Percentiles rank a stretch among this genome's conserved stretches.
Conservation (phyloP, 2,113 vertebrate species). For the Cottus gobio region DNA sequence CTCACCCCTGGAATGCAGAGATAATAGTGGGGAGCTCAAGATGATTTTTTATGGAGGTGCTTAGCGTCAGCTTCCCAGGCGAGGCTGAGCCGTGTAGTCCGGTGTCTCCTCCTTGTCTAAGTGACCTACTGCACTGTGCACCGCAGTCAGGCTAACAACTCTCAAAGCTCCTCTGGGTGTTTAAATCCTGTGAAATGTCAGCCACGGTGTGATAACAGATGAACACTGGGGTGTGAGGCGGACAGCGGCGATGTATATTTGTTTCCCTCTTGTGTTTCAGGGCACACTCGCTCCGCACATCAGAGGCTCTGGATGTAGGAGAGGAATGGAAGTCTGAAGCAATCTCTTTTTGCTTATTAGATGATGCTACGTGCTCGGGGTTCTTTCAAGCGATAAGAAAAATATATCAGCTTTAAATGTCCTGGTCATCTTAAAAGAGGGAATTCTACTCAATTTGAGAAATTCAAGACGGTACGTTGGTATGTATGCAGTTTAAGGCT, state of each 20-base stretch:
- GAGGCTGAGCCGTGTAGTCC: constrained; percentile 8
- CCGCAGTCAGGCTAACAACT: background rate
- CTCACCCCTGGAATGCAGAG: constrained; percentile 63
- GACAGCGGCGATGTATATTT: constrained; percentile 8
- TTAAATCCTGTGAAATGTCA: constrained; percentile 35
- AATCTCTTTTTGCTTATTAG: constrained; percentile 62
- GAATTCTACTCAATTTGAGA: constrained; percentile 42
- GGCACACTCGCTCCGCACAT: constrained; percentile 1
- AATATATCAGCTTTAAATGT: constrained; percentile 63
- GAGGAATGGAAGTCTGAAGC: constrained; percentile 23
- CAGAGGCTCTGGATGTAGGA: constrained; percentile 12
- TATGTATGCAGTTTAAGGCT: constrained; percentile 22
- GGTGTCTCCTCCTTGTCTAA: constrained; percentile 21
- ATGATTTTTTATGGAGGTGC: constrained; percentile 57
- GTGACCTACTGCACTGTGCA: constrained; percentile 13
- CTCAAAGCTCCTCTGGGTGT: constrained; percentile 10
- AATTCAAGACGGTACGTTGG: constrained; percentile 29
- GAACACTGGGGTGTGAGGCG: constrained; percentile 1
- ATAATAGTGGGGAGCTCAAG: constrained; percentile 57
- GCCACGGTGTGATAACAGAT: background rate
- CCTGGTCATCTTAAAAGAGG: constrained; percentile 50
- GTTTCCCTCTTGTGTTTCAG: background rate
- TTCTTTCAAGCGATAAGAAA: constrained; percentile 60
- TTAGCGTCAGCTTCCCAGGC: constrained; percentile 59
- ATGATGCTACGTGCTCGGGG: constrained; percentile 47